A percentile compares a stretch with the other conserved stretches of the same genome.
phyloP scores from a whole-genome alignment of 2,797 vertebrate species.

The Acrossocheilus fasciatus region DNA sequence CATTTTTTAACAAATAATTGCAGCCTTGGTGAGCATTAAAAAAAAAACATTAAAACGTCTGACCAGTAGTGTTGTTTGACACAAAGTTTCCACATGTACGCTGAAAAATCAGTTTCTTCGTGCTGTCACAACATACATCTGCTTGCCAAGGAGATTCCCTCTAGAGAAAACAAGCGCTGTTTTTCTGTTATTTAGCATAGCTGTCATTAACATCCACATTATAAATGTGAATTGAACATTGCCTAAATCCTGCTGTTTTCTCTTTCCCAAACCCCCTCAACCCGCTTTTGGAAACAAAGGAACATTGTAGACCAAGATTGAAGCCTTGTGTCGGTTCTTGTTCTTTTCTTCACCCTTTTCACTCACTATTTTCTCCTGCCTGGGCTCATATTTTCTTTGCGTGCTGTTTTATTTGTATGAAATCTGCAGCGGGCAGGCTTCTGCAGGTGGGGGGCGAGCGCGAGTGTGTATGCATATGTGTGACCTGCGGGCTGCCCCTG shows the following conservation, averaged over 20 bases:
- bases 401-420: conserved; percentile 75
- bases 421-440: conserved; percentile 67
- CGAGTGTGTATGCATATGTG: conserved; percentile 42
- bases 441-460: conserved; percentile 37
- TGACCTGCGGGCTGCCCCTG: conserved; percentile 70
- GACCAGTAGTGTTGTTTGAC: not conserved
- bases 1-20: not conserved
- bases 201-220: conserved; percentile 19
- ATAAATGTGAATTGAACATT: conserved; percentile 28
- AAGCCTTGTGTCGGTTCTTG: conserved; percentile 55
- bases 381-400: conserved; percentile 73
- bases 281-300: conserved; percentile 69
- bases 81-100: not conserved
- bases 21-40: not conserved
- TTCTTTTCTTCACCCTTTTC: conserved; percentile 30
- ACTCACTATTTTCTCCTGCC: conserved; percentile 36
- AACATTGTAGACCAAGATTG: conserved; percentile 70
- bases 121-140: conserved; percentile 3
- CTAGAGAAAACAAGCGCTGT: not conserved
- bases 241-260: conserved; percentile 27
- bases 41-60: not conserved
- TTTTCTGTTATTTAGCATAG: conserved; percentile 21
- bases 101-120: conserved; percentile 9
- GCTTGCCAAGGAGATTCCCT: conserved; percentile 23
- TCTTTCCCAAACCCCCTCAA: conserved; percentile 21